A percentile compares a stretch with the other conserved stretches of the same genome.
phyloP scores from a whole-genome alignment of 2,888 invertebrate genomes.

The Homarus gammarus region DNA sequence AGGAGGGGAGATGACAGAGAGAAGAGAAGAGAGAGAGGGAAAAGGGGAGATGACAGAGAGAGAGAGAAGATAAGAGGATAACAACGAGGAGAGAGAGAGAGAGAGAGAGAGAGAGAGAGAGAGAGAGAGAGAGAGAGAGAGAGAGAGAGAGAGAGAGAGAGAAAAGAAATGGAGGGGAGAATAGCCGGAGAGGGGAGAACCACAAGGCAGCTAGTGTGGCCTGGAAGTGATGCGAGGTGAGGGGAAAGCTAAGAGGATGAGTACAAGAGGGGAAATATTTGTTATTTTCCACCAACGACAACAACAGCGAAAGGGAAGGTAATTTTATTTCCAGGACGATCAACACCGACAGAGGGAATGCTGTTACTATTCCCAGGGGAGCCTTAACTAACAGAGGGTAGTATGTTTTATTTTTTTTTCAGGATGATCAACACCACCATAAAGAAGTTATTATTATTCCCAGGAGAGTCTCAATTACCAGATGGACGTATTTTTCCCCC shows the following conservation, averaged over 20 bases:
- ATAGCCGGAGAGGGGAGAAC: neutral
- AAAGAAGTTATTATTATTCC: neutral
- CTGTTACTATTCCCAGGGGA: neutral
- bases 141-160: neutral
- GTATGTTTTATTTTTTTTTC: neutral
- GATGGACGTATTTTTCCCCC: neutral
- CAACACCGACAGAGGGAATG: neutral
- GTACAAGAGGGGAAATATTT: neutral
- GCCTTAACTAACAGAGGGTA: neutral
- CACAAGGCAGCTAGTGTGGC: neutral
- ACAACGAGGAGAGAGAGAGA: neutral
- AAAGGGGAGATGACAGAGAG: neutral
- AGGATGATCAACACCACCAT: neutral
- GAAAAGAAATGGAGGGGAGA: neutral
- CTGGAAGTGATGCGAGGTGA: neutral
- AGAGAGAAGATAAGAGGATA: neutral
- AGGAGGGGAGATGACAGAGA: neutral
- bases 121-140: neutral
- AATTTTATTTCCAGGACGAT: neutral
- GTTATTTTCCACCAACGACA: too few species aligned
- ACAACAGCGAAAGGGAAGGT: neutral
- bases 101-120: neutral
- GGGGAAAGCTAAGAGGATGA: slow-evolving; percentile 11
- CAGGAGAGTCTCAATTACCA: neutral
- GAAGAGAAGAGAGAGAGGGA: too few species aligned